Evolutionary conservation across 2,888 invertebrate species (phyloP).

Genomic region (Pyrrhia umbra): DNA sequence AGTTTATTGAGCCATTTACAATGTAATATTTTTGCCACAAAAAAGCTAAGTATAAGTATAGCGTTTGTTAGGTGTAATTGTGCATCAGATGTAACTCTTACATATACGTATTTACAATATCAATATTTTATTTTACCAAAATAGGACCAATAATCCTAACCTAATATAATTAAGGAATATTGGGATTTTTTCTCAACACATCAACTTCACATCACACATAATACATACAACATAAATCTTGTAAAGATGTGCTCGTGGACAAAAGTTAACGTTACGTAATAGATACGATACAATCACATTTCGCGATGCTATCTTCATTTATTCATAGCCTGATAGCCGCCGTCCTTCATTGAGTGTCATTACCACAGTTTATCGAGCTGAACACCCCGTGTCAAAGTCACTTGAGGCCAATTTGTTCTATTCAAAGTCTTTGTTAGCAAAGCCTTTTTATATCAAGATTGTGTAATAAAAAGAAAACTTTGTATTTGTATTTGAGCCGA

Average conservation of each 20-base stretch:
- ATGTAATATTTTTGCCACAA: too few relatives aligned
- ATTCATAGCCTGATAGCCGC: conserved; percentile 25
- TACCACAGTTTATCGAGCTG: conserved; percentile 41
- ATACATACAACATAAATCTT: too few relatives aligned
- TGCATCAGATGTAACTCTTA: too few relatives aligned
- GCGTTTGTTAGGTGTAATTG: too few relatives aligned
- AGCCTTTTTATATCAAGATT: conserved; percentile 7
- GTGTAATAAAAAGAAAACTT: conserved; percentile 10
- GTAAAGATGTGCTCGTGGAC: not conserved
- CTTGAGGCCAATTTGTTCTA: conserved; percentile 19
- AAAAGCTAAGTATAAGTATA: too few relatives aligned
- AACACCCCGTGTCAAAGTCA: conserved; percentile 30
- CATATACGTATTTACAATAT: too few relatives aligned
- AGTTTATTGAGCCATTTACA: too few relatives aligned
- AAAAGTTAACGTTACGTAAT: conserved; percentile 4
- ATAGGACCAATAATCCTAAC: too few relatives aligned
- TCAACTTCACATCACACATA: too few relatives aligned
- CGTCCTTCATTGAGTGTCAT: conserved; percentile 26
- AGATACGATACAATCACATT: conserved; percentile 29
- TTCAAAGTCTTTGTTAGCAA: conserved; percentile 14
- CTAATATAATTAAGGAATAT: too few relatives aligned
- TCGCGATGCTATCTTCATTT: conserved; percentile 35
- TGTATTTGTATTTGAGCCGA: conserved; percentile 5
- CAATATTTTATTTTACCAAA: too few relatives aligned
- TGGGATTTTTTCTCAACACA: too few relatives aligned